Base-by-base conservation (phyloP, 2,888 invertebrate genomes). In the Tetragonisca angustula region DNA sequence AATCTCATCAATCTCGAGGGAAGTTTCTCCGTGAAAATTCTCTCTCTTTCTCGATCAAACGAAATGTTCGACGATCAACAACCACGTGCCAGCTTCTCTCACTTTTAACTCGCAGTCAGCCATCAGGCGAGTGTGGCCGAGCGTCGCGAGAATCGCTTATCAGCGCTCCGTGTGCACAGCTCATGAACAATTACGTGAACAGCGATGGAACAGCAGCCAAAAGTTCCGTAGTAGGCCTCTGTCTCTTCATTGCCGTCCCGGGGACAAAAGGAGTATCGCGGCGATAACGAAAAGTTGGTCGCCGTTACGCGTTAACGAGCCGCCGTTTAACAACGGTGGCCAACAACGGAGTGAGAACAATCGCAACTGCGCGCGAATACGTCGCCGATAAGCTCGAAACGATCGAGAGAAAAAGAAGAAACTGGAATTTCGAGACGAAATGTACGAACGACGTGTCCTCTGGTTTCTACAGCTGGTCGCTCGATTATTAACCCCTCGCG, bases 341-440 rank as follows among this genome's bases (percentile, higher is more conserved):
- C 71, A 75, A 67, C 69, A 64, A 24, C 1, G n/a, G 19, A 65
- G 43, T 43, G 9, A 11, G 43, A 24, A 67, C 43, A 68, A 71
- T 78, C 27, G 24, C 19, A 2, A 6, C 36, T 32, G 21, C 27
- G 62, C 32, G 52, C 15, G 73, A 76, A 70, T 27, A 56, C 21
- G 43, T 43, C 79, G 62, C 68, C 74, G 88, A 87, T 86, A 83
- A 86, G 68, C 67, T 36, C 59, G 77, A 27, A 72, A 74, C 73
- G 67, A 56, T 36, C n/a, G 49, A 71, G 73, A 87, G 79, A 79
- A 77, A 82, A 85, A 86, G 87, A 81, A 86, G 86, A 89, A 91
- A 92, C 91, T 93, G 92, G 91, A 92, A 92, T 93, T 93, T 93
- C 89, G 89, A 92, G 87, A 4, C 84, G 90, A 88, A 24, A 91